These are phyloP conservation scores for Peribatodes rhomboidaria DNA, from an alignment of 2,888 invertebrate genomes.

Conservation along the genomic window DNA sequence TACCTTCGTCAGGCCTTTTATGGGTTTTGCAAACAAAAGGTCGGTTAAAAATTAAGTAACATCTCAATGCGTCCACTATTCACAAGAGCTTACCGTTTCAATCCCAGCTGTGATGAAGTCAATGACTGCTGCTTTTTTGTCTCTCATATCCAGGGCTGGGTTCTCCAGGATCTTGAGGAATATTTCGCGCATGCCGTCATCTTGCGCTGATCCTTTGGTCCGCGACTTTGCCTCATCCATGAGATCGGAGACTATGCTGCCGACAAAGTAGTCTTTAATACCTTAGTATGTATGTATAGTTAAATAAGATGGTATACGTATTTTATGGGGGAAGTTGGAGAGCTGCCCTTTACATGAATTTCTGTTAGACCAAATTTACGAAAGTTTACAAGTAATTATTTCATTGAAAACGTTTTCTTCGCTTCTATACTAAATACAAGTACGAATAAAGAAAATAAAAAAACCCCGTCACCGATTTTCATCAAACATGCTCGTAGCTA, in stretches of 20 bases:
- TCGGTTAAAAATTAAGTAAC: not conserved
- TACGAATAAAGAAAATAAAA: too few relatives aligned
- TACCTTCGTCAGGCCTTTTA: not conserved
- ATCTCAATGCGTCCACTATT: too few relatives aligned
- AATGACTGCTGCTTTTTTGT: constrained; percentile 94
- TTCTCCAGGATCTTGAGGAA: constrained; percentile 92
- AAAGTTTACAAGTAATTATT: too few relatives aligned
- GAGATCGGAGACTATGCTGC: constrained; percentile 92
- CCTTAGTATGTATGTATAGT: not conserved
- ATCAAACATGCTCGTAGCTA: too few relatives aligned
- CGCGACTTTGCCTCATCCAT: constrained; percentile 89
- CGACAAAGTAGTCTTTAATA: constrained; percentile 40
- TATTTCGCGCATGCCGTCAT: constrained; percentile 89
- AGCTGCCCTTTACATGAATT: too few relatives aligned
- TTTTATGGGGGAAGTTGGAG: too few relatives aligned
- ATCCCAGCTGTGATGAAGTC: constrained; percentile 96
- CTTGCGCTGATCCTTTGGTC: constrained; percentile 83
- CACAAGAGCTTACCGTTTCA: constrained; percentile 88
- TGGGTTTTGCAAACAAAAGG: not conserved
- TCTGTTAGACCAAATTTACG: too few relatives aligned
- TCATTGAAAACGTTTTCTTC: too few relatives aligned
- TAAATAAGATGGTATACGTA: too few relatives aligned
- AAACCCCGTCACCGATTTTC: too few relatives aligned
- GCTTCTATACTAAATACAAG: too few relatives aligned
- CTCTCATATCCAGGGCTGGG: constrained; percentile 90